Evolutionary conservation across 2,113 vertebrate genomes (phyloP).

Genomic region (Erythrocebus patas): DNA sequence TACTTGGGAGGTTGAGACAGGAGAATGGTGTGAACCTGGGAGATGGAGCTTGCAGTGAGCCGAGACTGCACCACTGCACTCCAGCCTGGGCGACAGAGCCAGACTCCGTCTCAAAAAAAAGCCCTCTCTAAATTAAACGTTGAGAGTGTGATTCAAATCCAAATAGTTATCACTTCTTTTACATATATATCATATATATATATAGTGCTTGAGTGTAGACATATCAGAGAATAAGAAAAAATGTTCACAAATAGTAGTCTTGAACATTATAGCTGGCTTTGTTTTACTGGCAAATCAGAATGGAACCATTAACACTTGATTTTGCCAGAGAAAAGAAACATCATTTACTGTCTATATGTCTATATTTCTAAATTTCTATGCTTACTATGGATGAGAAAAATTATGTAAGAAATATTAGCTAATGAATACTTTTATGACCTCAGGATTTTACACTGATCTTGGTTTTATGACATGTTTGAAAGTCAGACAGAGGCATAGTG

Average conservation of each 20-base stretch:
- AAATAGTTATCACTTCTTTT: too few species aligned
- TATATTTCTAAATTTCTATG: conserved; percentile 23
- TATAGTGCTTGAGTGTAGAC: neutral
- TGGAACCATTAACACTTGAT: neutral
- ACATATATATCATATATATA: neutral
- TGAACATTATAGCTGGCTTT: conserved; percentile 22
- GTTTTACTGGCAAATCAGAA: neutral
- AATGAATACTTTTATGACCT: neutral
- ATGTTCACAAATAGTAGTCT: conserved; percentile 35
- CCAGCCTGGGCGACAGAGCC: too few species aligned
- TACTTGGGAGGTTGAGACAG: too few species aligned
- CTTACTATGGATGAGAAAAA: conserved; percentile 6
- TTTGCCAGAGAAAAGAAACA: neutral
- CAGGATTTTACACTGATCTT: neutral
- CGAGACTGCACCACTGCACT: too few species aligned
- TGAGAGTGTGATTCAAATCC: neutral
- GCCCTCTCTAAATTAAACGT: neutral
- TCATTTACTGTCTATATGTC: conserved; percentile 28
- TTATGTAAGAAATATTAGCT: conserved; percentile 11
- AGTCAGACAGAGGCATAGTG: neutral
- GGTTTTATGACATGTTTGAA: neutral
- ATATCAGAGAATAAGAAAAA: neutral
- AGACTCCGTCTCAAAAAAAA: too few species aligned
- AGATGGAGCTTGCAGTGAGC: too few species aligned
- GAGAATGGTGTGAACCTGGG: too few species aligned